Evolutionary conservation across 1,140 invertebrate species (phyloP), one percentile per base, ranked within the genome.

Genomic region (Meloidogyne chitwoodi): DNA sequence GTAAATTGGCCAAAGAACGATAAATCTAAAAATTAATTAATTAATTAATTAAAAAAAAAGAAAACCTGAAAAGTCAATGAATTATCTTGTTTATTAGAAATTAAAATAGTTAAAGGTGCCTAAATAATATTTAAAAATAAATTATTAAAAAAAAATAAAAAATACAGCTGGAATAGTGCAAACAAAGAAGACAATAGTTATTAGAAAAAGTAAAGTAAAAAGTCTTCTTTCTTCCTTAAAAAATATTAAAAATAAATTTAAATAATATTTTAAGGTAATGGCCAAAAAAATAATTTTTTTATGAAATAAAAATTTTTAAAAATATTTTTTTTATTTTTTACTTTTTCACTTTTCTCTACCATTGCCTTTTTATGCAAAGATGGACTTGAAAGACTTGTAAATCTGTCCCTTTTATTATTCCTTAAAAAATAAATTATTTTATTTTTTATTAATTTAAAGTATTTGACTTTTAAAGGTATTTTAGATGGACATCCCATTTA

Each of bases 121-220:
- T 75, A 22, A 75, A 75, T 67, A n/a, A n/a, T n/a, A n/a, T n/a
- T n/a, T n/a, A n/a, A n/a, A n/a, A n/a, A n/a, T 26, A 29, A 71
- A 22, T 16, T 19, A 71, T 16, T 3, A 3, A 14, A 16, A 24
- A 74, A 69, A 22, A 24, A 2, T 10, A 16, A 27, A 72, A 75
- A 19, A 26, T 38, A 68, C 84, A 2, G 86, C 85, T 24, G 85
- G 85, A 67, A 86, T 85, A 12, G 85, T 86, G 75, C 85, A 87
- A 8, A 86, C 29, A 67, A 86, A 87, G 75, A 86, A 86, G 19
- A 86, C 77, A 70, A 86, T 83, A 38, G 84, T 83, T 19, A 86
- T 86, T 14, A 81, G 82, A 71, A 87, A 87, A 12, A 86, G 80
- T 22, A 87, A 74, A 22, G 77, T 77, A 48, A 87, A 87, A 19